Conservation (phyloP, 2,888 invertebrate species). For the Dromius quadrimaculatus region DNA sequence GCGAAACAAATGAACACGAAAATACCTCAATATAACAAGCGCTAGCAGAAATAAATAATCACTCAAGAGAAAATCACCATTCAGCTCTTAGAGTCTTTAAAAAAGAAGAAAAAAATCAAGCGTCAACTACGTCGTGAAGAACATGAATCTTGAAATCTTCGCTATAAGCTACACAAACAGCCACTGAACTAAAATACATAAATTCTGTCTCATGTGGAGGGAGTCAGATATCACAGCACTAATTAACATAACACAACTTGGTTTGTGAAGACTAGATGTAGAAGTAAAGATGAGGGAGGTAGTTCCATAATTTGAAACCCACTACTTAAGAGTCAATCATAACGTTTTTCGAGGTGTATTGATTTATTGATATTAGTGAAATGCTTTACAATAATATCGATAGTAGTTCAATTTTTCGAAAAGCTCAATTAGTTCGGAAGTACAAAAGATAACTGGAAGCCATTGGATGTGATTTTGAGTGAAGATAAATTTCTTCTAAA, state of each 20-base stretch:
- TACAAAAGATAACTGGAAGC: too few species aligned
- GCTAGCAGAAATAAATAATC: not conserved
- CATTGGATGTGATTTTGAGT: too few species aligned
- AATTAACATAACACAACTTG: slow-evolving; percentile 30
- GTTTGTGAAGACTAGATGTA: slow-evolving; percentile 4
- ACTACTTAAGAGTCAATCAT: slow-evolving; percentile 6
- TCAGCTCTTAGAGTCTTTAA: slow-evolving; percentile 3
- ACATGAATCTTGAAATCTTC: slow-evolving; percentile 7
- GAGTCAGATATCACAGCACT: slow-evolving; percentile 15
- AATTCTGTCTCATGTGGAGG: not conserved
- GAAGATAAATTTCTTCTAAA: too few species aligned
- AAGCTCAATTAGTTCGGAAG: not conserved
- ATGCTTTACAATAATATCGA: not conserved
- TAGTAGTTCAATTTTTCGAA: not conserved
- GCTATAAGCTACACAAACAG: slow-evolving; percentile 20
- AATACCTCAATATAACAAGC: slow-evolving; percentile 5
- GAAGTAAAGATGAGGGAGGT: slow-evolving; percentile 6
- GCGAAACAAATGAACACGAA: too few species aligned
- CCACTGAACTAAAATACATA: slow-evolving; percentile 27
- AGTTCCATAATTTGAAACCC: slow-evolving; percentile 14
- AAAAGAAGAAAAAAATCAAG: slow-evolving; percentile 12
- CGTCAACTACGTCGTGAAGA: not conserved
- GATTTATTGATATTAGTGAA: not conserved
- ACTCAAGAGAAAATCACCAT: not conserved
- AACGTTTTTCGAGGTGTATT: not conserved